A percentile compares a stretch with the other conserved stretches of the same genome.
Conservation (phyloP, 2,113 vertebrate species). For the Addax nasomaculatus region DNA sequence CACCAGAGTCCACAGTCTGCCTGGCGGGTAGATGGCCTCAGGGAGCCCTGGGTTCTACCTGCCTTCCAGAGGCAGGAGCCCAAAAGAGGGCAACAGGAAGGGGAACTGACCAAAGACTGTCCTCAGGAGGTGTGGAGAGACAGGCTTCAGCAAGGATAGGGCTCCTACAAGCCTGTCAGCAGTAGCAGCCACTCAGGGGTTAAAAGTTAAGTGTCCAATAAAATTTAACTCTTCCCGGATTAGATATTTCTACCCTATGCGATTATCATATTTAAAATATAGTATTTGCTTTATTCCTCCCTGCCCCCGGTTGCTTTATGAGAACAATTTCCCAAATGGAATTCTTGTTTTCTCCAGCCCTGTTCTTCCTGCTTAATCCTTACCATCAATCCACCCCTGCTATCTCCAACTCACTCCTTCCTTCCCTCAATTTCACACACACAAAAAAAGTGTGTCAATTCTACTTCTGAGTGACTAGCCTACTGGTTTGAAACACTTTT, state of each 20-base stretch:
- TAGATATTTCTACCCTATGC: not conserved
- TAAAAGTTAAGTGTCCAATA: not conserved
- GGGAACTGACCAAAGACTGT: not conserved
- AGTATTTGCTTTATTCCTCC: not conserved
- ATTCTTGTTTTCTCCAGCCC: conserved; percentile 1
- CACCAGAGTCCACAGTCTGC: not conserved
- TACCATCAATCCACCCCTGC: not conserved
- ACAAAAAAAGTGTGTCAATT: not conserved
- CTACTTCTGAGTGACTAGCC: not conserved
- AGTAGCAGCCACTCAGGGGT: not conserved
- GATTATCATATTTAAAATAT: not conserved
- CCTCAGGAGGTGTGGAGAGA: not conserved
- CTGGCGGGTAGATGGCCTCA: not conserved
- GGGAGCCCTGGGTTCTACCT: not conserved
- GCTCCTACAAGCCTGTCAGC: not conserved
- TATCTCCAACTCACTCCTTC: not conserved
- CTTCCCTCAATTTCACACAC: not conserved
- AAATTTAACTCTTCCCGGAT: not conserved
- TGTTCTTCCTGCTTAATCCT: not conserved
- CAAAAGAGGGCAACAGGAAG: not conserved
- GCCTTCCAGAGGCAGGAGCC: not conserved
- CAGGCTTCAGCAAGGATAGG: not conserved
- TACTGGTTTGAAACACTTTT: not conserved
- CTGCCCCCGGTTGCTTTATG: not conserved
- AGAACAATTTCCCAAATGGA: not conserved